Evolutionary conservation across 2,888 invertebrate genomes (phyloP).

Genomic region (Noctua janthina): DNA sequence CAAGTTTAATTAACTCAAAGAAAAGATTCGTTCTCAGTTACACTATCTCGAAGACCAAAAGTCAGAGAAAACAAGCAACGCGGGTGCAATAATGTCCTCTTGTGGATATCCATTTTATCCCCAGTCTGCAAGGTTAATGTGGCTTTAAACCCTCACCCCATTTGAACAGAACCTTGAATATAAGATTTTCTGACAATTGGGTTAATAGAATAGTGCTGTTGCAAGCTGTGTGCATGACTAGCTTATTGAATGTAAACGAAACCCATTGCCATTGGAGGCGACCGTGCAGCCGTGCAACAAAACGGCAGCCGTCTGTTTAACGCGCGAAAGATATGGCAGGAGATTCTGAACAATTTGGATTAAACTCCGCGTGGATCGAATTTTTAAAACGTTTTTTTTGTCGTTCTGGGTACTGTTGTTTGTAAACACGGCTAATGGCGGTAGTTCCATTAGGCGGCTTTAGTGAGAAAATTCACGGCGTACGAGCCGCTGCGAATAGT

Average conservation of each 20-base stretch:
- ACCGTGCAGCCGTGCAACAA: constrained; percentile 23
- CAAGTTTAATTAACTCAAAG: background rate
- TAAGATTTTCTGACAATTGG: constrained; percentile 36
- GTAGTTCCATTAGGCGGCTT: constrained; percentile 8
- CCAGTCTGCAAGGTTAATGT: constrained; percentile 8
- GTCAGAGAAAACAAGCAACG: background rate
- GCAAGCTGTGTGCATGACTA: constrained; percentile 19
- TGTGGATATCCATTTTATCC: constrained; percentile 7
- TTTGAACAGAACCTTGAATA: constrained; percentile 24
- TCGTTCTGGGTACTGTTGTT: background rate
- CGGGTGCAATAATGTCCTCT: background rate
- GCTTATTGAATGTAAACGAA: constrained; percentile 43
- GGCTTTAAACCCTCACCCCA: constrained; percentile 9
- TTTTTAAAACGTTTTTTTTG: constrained; percentile 3
- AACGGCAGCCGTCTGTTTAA: constrained; percentile 47
- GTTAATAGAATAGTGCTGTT: constrained; percentile 32
- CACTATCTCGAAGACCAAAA: background rate
- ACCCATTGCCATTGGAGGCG: constrained; percentile 26
- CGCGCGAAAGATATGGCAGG: constrained; percentile 42
- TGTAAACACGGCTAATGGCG: constrained; percentile 6
- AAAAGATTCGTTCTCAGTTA: background rate
- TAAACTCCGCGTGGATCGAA: background rate
- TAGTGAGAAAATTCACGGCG: background rate
- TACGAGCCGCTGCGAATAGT: background rate
- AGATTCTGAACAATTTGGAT: constrained; percentile 14